Conservation (phyloP, 2,113 vertebrate species). For the Rhea americana region DNA sequence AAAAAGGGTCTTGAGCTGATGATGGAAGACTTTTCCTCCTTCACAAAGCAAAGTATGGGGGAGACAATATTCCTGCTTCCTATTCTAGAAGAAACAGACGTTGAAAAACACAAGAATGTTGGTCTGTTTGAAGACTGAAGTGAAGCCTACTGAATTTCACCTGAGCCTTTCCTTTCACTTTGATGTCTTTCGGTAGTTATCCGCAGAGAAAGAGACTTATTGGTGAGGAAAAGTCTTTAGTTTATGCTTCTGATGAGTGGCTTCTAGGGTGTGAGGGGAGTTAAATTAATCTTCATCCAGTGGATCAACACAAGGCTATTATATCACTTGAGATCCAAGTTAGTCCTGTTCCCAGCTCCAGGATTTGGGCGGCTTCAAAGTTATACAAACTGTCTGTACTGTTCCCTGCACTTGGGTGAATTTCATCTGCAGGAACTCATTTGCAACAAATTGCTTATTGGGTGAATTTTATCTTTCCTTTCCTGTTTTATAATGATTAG, state of each 20-base stretch:
- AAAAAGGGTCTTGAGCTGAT: not conserved
- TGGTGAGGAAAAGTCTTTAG: not conserved
- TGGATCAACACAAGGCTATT: not conserved
- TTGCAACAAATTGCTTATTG: not conserved
- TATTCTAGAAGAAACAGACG: not conserved
- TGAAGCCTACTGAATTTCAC: not conserved
- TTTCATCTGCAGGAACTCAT: not conserved
- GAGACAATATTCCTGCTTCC: not conserved
- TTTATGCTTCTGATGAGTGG: not conserved
- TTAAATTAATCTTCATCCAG: not conserved
- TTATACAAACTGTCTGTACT: fast-evolving
- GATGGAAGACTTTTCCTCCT: not conserved
- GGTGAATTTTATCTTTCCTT: not conserved
- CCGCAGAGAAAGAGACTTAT: not conserved
- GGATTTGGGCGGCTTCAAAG: not conserved
- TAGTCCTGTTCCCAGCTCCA: not conserved
- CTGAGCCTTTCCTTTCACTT: not conserved
- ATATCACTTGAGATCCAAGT: not conserved
- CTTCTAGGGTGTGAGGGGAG: not conserved
- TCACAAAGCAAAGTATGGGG: not conserved
- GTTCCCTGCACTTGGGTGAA: not conserved
- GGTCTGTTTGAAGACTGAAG: not conserved
- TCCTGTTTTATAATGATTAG: not conserved
- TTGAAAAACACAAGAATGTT: not conserved
- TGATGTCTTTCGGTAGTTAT: not conserved